Evolutionary conservation across 2,888 invertebrate species (phyloP).

Genomic region (Ommatoiulus sabulosus): DNA sequence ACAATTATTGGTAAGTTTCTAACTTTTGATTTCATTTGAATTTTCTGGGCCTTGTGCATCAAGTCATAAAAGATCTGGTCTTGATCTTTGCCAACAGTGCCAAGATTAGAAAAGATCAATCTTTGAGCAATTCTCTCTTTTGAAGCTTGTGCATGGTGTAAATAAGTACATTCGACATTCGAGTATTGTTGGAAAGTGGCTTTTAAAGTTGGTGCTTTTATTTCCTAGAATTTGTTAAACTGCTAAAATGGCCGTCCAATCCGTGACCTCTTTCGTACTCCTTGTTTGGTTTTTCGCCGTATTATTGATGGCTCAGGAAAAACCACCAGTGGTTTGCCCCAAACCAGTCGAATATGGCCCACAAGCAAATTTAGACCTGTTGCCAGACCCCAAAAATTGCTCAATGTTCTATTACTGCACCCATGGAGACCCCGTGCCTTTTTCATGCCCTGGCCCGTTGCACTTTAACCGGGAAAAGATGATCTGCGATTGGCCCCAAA

Average conservation of each 20-base stretch:
- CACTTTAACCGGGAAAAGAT: background rate
- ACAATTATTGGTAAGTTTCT: background rate
- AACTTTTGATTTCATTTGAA: too few relatives aligned
- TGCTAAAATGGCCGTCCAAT: background rate
- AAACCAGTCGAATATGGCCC: constrained; percentile 12
- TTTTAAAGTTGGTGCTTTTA: background rate
- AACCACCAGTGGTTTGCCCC: background rate
- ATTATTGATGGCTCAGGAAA: background rate
- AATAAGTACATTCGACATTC: too few relatives aligned
- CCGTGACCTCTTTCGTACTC: background rate
- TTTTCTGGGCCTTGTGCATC: too few relatives aligned
- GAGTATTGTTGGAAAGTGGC: background rate
- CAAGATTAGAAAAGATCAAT: too few relatives aligned
- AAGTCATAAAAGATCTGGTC: too few relatives aligned
- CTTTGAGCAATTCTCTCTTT: background rate
- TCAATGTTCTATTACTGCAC: background rate
- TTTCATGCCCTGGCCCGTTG: background rate
- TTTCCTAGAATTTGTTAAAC: background rate
- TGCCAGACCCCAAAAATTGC: background rate
- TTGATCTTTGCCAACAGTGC: too few relatives aligned
- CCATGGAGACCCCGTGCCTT: background rate
- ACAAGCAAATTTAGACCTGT: background rate
- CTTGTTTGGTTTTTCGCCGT: background rate
- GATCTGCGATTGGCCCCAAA: background rate
- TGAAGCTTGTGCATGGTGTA: background rate